A percentile compares a stretch with the other conserved stretches of the same genome.
Conservation (phyloP, 2,113 vertebrate species). For the Naja naja region DNA sequence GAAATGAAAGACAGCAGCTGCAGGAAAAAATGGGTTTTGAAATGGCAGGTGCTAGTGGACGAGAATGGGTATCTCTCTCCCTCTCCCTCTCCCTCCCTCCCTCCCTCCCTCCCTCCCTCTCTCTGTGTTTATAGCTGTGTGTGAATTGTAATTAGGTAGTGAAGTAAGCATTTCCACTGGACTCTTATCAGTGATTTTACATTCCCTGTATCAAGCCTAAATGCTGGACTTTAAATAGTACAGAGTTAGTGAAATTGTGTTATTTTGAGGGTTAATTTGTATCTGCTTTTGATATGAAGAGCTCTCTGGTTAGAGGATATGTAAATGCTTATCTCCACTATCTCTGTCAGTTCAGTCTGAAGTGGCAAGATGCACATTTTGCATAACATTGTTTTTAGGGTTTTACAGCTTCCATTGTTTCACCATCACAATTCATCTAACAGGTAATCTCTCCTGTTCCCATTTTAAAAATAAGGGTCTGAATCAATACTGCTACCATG, state of each 20-base stretch:
- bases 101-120: too few species aligned
- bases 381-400: background rate
- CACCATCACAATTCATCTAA: background rate
- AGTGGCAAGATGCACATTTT: background rate
- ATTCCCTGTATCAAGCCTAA: background rate
- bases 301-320: background rate
- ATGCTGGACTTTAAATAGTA: background rate
- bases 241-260: background rate
- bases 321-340: background rate
- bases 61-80: background rate
- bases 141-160: background rate
- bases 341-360: background rate
- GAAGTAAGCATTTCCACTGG: background rate
- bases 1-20: background rate
- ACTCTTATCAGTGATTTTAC: background rate
- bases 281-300: background rate
- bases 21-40: background rate
- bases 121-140: background rate
- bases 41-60: background rate
- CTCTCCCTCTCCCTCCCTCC: too few species aligned
- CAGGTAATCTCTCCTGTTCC: background rate
- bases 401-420: background rate
- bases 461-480: background rate
- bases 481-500: background rate
- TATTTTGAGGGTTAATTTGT: background rate